A percentile compares a stretch with the other conserved stretches of the same genome.
phyloP scores from a whole-genome alignment of 1,140 invertebrate genomes.

The Acarapis woodi region DNA sequence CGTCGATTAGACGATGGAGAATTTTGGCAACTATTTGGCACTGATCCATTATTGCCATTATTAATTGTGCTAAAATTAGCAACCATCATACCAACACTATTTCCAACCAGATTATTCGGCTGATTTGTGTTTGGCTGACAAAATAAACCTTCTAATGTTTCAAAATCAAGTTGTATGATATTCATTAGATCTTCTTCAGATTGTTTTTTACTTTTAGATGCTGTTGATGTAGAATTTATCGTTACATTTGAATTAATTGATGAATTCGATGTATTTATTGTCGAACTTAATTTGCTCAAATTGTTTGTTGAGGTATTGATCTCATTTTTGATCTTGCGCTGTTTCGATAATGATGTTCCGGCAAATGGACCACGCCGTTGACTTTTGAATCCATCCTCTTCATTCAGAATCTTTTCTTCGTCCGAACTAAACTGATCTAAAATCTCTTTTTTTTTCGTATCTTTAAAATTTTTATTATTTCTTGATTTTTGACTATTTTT shows the following conservation, averaged over 20 bases:
- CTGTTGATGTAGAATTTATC: too few relatives aligned
- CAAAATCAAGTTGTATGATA: slow-evolving; percentile 66
- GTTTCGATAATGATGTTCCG: too few relatives aligned
- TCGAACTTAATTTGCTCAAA: slow-evolving; percentile 11
- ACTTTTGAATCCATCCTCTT: too few relatives aligned
- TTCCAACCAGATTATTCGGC: slow-evolving; percentile 1
- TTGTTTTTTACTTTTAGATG: slow-evolving; percentile 18
- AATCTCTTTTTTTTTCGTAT: too few relatives aligned
- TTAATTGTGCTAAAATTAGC: not conserved
- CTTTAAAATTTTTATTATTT: too few relatives aligned
- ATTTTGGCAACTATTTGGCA: slow-evolving; percentile 7
- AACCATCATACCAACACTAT: slow-evolving; percentile 2
- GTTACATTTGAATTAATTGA: not conserved
- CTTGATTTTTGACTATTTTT: too few relatives aligned
- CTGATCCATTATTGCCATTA: slow-evolving; percentile 1
- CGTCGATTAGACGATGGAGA: slow-evolving; percentile 8
- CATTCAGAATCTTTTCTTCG: too few relatives aligned
- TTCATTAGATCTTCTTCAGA: slow-evolving; percentile 34
- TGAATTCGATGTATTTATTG: slow-evolving; percentile 7
- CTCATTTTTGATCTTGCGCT: too few relatives aligned
- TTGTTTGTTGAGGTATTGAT: too few relatives aligned
- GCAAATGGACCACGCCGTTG: too few relatives aligned
- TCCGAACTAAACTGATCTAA: too few relatives aligned
- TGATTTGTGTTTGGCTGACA: slow-evolving; percentile 34
- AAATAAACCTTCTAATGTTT: slow-evolving; percentile 65